Conservation (phyloP, 1,140 invertebrate species). For the Marisa cornuarietis region DNA sequence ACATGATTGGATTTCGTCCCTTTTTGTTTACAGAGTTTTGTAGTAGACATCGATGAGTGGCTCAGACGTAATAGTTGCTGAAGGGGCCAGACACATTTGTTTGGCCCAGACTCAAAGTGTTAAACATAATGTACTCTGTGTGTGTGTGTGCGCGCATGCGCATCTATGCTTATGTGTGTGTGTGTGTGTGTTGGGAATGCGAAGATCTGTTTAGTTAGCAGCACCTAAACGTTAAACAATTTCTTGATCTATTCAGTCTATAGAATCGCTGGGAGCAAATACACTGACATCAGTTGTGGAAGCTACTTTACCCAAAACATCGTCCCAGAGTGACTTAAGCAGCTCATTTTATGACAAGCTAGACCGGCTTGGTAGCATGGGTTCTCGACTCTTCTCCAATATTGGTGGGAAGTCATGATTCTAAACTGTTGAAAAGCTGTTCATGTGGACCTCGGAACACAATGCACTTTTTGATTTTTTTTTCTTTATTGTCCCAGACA, state of each 20-base stretch:
- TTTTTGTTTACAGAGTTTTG: no score
- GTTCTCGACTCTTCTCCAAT: constrained; percentile 54
- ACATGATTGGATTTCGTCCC: no score
- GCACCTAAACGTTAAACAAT: not conserved
- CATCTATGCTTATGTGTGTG: no score
- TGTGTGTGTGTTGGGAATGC: no score
- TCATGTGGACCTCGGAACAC: no score
- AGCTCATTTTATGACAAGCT: constrained; percentile 56
- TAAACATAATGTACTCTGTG: no score
- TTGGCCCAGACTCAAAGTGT: not conserved
- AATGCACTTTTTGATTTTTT: no score
- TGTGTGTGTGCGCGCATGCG: no score
- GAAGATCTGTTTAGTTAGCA: not conserved
- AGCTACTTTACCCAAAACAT: constrained; percentile 47
- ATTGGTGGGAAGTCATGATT: constrained; percentile 47
- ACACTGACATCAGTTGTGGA: constrained; percentile 50
- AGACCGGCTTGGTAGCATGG: constrained; percentile 51
- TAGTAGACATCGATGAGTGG: no score
- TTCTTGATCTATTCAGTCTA: constrained; percentile 26
- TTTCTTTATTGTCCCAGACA: no score
- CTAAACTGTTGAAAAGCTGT: no score
- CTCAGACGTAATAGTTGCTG: not conserved
- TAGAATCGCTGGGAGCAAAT: constrained; percentile 17
- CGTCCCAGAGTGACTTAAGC: constrained; percentile 39
- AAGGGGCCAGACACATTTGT: constrained; percentile 2